Conservation (phyloP, 2,797 vertebrate genomes). For the Ctenopoma multispine region DNA sequence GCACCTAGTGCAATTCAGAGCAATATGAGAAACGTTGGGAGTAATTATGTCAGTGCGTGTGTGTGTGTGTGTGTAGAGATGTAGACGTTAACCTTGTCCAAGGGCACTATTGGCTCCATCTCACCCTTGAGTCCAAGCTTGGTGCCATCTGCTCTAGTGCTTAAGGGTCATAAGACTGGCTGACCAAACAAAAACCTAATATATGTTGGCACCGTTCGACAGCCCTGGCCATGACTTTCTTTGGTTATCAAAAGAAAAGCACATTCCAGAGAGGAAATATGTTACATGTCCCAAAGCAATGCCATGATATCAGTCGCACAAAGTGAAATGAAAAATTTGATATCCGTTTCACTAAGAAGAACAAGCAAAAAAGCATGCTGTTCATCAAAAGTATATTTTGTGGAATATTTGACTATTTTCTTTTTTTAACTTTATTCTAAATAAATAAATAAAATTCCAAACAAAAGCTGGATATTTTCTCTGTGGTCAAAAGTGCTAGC, state of each 20-base stretch:
- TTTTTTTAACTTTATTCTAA: conserved; percentile 35
- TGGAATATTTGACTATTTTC: conserved; percentile 9
- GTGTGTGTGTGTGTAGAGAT: conserved; percentile 20
- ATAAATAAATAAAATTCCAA: conserved; percentile 11
- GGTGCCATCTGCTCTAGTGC: conserved; percentile 74
- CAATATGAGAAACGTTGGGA: conserved; percentile 35
- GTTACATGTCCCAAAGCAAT: conserved; percentile 22
- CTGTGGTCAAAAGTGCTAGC: conserved; percentile 17
- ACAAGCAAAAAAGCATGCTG: conserved; percentile 15
- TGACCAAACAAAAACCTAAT: conserved; percentile 70
- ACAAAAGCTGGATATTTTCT: conserved; percentile 35
- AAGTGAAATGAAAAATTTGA: conserved; percentile 42
- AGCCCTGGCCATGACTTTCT: conserved; percentile 36
- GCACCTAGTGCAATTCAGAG: conserved; percentile 46
- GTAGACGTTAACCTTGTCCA: conserved; percentile 71
- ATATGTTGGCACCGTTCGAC: conserved; percentile 46
- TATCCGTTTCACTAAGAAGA: conserved; percentile 1
- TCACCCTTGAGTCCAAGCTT: conserved; percentile 65
- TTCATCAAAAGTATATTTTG: conserved; percentile 22
- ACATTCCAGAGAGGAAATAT: conserved; percentile 32
- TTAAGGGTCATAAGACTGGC: conserved; percentile 61
- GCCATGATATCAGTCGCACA: conserved; percentile 14
- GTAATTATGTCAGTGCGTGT: conserved; percentile 49
- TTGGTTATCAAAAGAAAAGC: conserved; percentile 49
- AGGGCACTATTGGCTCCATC: conserved; percentile 68